phyloP scores from a whole-genome alignment of 2,797 vertebrate species.

The Alectoris magna region DNA sequence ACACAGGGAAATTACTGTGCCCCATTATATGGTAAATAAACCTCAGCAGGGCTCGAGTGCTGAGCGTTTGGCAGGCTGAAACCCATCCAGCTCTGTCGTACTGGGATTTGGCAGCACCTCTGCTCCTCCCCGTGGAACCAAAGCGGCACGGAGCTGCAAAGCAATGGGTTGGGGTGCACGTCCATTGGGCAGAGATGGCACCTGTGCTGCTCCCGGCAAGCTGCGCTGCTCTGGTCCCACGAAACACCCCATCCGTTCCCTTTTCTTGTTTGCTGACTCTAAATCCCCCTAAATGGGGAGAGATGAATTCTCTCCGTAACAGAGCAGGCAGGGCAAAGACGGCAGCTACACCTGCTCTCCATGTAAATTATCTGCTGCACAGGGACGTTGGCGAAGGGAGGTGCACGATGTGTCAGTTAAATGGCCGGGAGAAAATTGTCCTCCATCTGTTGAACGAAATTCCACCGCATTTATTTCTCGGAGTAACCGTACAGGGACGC shows the following conservation, averaged over 20 bases:
- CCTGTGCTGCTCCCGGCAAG: neutral
- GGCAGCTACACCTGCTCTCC: accelerated
- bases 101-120: neutral
- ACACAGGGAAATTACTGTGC: neutral
- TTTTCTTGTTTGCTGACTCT: neutral
- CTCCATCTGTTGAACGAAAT: constrained; percentile 27
- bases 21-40: neutral
- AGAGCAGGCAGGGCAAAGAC: accelerated
- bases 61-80: neutral
- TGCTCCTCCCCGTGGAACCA: neutral
- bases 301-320: neutral
- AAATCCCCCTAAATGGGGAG: neutral
- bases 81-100: neutral
- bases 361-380: accelerated
- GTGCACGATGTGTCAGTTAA: accelerated
- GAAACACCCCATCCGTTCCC: neutral
- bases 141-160: neutral
- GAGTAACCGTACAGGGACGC: neutral
- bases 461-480: neutral
- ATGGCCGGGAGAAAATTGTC: neutral
- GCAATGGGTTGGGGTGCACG: neutral
- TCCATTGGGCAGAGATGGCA: neutral
- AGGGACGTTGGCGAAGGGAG: too few species aligned
- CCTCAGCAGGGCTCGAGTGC: neutral
- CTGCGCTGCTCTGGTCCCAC: neutral